A percentile compares a stretch with the other conserved stretches of the same genome.
Evolutionary conservation across 2,113 vertebrate genomes (phyloP).

Genomic region (Crotalus tigris): DNA sequence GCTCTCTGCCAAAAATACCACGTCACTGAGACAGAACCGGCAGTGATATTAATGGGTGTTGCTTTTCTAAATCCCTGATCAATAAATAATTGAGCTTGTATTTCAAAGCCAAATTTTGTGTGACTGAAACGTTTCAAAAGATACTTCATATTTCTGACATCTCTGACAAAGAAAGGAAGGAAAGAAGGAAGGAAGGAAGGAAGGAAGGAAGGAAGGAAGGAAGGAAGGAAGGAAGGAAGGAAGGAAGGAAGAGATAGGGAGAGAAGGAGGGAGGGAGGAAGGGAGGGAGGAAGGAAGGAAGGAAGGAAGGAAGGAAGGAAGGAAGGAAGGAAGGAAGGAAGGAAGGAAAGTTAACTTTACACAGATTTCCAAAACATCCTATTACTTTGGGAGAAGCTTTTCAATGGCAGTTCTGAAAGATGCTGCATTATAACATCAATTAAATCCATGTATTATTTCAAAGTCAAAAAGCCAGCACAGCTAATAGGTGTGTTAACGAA

Average conservation of each 20-base stretch:
- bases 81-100: conserved; percentile 25
- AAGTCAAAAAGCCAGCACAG: conserved; percentile 12
- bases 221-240: too few species aligned
- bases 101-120: not conserved
- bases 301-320: too few species aligned
- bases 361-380: conserved; percentile 24
- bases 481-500: not conserved
- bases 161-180: not conserved
- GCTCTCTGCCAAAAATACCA: not conserved
- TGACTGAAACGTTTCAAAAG: not conserved
- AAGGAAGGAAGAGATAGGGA: too few species aligned
- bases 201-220: too few species aligned
- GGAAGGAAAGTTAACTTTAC: conserved; percentile 6
- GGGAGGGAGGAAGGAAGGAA: too few species aligned
- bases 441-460: not conserved
- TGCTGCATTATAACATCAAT: conserved; percentile 6
- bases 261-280: too few species aligned
- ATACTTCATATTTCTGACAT: conserved; percentile 12
- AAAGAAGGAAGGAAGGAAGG: not conserved
- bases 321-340: not conserved
- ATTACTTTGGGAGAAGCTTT: conserved; percentile 29
- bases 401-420: conserved; percentile 17
- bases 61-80: not conserved
- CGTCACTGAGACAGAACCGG: accelerated
- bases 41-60: not conserved